Percentiles rank a stretch among this genome's conserved stretches.
Evolutionary conservation across 2,797 vertebrate species (phyloP).

Genomic region (Siniperca obscura): DNA sequence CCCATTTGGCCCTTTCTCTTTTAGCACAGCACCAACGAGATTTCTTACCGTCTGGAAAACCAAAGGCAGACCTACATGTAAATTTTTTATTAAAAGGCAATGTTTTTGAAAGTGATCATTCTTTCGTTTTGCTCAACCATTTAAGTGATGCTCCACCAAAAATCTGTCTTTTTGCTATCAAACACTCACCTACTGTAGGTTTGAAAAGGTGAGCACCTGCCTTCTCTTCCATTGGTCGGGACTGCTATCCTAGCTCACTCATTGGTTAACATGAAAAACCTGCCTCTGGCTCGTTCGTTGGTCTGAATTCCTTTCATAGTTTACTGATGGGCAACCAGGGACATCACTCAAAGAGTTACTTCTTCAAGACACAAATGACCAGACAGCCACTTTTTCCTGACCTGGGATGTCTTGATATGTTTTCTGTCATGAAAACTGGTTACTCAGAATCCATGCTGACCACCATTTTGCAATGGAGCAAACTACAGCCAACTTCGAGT

Average conservation of each 20-base stretch:
- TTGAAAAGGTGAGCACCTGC: background rate
- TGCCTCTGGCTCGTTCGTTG: no score
- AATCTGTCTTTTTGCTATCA: background rate
- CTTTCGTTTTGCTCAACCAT: background rate
- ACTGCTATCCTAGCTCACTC: background rate
- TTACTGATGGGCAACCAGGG: no score
- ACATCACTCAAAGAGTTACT: no score
- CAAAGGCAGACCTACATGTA: background rate
- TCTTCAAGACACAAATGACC: no score
- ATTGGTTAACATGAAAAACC: background rate
- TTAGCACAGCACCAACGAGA: constrained; percentile 91
- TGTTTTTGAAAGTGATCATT: no score
- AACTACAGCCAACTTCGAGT: no score
- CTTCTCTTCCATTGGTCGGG: background rate
- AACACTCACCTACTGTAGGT: background rate
- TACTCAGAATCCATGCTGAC: no score
- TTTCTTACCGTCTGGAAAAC: constrained; percentile 87
- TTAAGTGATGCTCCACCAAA: background rate
- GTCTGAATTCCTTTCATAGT: no score
- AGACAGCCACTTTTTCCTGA: no score
- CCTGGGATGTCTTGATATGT: no score
- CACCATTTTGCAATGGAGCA: no score
- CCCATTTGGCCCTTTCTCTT: constrained; percentile 87
- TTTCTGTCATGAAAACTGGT: no score
- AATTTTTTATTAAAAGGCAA: background rate